Percentiles rank a stretch among this genome's conserved stretches.
Evolutionary conservation across 2,797 vertebrate species (phyloP).

Genomic region (Peromyscus nudipes): DNA sequence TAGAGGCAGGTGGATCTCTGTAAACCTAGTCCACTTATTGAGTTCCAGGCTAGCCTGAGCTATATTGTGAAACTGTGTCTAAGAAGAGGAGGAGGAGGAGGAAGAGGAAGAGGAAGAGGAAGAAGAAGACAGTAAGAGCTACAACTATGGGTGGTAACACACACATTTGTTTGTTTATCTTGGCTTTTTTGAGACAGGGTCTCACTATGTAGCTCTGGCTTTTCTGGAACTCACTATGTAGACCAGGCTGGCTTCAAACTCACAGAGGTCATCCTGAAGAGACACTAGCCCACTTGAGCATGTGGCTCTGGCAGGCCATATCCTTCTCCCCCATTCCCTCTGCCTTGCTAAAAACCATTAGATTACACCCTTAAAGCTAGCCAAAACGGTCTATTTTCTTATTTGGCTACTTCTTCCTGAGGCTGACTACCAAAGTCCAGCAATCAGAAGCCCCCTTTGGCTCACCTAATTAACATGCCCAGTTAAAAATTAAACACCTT

Average conservation of each 20-base stretch:
- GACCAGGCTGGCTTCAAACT: background rate
- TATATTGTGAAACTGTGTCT: background rate
- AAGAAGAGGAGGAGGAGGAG: no score
- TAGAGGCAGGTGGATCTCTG: background rate
- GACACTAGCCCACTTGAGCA: background rate
- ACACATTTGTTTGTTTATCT: background rate
- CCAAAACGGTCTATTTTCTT: no score
- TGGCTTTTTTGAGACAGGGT: background rate
- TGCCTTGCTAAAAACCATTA: no score
- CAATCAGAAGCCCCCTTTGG: no score
- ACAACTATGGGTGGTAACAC: background rate
- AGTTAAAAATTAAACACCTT: no score
- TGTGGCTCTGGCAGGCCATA: no score
- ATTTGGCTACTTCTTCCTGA: no score
- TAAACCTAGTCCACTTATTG: background rate
- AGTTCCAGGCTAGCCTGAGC: background rate
- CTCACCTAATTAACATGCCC: no score
- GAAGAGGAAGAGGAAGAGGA: no score
- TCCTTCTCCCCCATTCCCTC: no score
- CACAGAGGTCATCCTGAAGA: background rate
- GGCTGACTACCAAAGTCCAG: no score
- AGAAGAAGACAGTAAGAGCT: background rate
- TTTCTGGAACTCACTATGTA: background rate
- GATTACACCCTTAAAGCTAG: no score
- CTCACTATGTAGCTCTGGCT: background rate